Evolutionary conservation across 2,797 vertebrate genomes (phyloP).

Genomic region (Calcarius lapponicus): DNA sequence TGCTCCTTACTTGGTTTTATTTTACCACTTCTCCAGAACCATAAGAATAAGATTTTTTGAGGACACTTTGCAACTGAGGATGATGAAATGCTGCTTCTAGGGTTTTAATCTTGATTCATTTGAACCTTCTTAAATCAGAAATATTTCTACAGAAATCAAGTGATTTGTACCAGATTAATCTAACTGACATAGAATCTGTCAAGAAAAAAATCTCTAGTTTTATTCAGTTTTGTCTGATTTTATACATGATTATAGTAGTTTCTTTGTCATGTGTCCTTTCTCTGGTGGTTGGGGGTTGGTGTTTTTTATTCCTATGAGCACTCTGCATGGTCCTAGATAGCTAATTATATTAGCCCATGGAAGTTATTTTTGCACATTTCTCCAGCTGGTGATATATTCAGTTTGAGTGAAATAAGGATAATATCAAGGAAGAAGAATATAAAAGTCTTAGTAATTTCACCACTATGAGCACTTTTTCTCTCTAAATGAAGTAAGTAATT

Average conservation of each 20-base stretch:
- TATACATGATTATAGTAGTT: not conserved
- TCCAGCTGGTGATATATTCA: not conserved
- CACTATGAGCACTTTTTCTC: slow-evolving; percentile 43
- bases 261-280: not conserved
- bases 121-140: not conserved
- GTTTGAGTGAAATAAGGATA: not conserved
- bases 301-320: not conserved
- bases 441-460: slow-evolving; percentile 30
- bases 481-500: slow-evolving; percentile 64
- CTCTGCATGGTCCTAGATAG: not conserved
- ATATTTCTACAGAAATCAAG: not conserved
- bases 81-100: not conserved
- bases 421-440: not conserved
- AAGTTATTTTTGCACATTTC: not conserved
- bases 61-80: not conserved
- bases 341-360: not conserved
- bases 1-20: rapidly evolving
- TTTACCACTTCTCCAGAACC: not conserved
- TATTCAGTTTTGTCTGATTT: not conserved
- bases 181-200: not conserved
- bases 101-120: not conserved
- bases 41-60: not conserved
- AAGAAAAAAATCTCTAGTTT: not conserved
- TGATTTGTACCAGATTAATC: not conserved
- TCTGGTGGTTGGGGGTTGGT: rapidly evolving